Percentiles rank a stretch among this genome's conserved stretches.
Evolutionary conservation across 2,113 vertebrate genomes (phyloP).

Genomic region (Microcebus tavaratra): DNA sequence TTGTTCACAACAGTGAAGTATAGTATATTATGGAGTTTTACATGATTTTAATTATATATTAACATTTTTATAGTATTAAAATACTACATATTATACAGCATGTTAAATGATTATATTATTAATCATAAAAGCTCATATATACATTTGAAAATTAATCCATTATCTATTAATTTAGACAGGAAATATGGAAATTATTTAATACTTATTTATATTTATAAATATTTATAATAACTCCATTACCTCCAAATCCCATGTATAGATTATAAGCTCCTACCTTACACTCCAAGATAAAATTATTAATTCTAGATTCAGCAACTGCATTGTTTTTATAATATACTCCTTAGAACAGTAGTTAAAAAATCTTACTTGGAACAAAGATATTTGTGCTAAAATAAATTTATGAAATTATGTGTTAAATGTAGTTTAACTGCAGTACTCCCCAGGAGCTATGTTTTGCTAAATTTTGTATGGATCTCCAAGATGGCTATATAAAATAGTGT

Average conservation of each 20-base stretch:
- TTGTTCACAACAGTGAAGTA: neutral
- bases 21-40: neutral
- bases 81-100: neutral
- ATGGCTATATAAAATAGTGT: neutral
- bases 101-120: neutral
- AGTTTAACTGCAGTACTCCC: neutral
- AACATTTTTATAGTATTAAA: neutral
- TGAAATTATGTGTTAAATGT: neutral
- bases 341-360: neutral
- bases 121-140: neutral
- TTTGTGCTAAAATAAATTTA: neutral
- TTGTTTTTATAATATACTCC: neutral
- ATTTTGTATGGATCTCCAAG: neutral
- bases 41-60: neutral
- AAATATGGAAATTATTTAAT: neutral
- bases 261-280: neutral
- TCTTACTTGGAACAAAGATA: neutral
- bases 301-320: neutral
- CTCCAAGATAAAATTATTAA: neutral
- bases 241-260: neutral
- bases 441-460: neutral
- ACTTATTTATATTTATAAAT: neutral
- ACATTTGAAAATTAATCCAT: neutral
- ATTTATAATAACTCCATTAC: neutral
- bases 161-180: neutral